These are phyloP conservation scores for Troides oblongomaculatus DNA, from an alignment of 2,888 invertebrate genomes.

Conservation along the genomic window DNA sequence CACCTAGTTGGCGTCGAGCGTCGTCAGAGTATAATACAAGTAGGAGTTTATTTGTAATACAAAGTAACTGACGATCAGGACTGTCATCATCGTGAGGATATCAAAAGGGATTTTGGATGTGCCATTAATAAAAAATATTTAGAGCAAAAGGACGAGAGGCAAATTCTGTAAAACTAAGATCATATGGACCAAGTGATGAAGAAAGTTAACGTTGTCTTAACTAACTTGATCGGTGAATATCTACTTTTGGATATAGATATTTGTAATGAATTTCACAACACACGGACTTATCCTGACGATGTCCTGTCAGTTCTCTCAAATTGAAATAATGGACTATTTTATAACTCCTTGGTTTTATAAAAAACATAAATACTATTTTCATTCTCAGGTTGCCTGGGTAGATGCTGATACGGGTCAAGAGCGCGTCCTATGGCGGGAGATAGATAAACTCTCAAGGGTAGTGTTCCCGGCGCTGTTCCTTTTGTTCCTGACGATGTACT, in stretches of 20 bases:
- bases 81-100: too few species aligned
- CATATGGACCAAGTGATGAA: too few species aligned
- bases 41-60: conserved; percentile 37
- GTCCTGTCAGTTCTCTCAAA: background rate
- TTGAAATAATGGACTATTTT: background rate
- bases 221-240: too few species aligned
- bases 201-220: too few species aligned
- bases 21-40: conserved; percentile 77
- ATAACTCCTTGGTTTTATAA: background rate
- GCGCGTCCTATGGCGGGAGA: conserved; percentile 88
- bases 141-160: too few species aligned
- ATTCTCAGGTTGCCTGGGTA: conserved; percentile 81
- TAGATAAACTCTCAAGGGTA: conserved; percentile 87
- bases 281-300: too few species aligned
- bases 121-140: too few species aligned
- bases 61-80: too few species aligned
- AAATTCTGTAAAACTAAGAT: too few species aligned
- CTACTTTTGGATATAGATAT: too few species aligned
- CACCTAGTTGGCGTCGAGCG: conserved; percentile 69
- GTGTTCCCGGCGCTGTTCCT: conserved; percentile 90
- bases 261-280: too few species aligned
- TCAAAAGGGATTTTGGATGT: too few species aligned
- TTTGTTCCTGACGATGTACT: conserved; percentile 87
- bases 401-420: conserved; percentile 85
- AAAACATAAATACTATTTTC: background rate